Conservation (phyloP, 2,797 vertebrate species). For the Champsocephalus esox region DNA sequence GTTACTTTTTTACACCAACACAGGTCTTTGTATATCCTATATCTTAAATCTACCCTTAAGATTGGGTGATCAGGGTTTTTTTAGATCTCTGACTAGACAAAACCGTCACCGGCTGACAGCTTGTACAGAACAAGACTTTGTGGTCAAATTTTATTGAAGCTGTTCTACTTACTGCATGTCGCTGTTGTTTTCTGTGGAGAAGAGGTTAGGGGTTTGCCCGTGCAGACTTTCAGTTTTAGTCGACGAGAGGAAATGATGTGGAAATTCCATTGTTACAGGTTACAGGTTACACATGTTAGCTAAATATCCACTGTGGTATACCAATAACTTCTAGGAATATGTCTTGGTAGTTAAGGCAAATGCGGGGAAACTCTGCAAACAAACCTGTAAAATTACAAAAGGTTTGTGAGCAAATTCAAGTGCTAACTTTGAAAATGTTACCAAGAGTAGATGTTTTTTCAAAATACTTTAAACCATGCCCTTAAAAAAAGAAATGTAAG, state of each 20-base stretch:
- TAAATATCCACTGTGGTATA: neutral
- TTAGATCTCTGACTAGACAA: slow-evolving; percentile 2
- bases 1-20: neutral
- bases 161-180: slow-evolving; percentile 52
- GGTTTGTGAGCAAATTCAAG: neutral
- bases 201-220: slow-evolving; percentile 64
- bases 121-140: slow-evolving; percentile 36
- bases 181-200: slow-evolving; percentile 58
- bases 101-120: slow-evolving; percentile 17
- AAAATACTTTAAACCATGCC: too few relatives aligned
- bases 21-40: too few relatives aligned
- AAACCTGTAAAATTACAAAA: neutral
- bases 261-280: slow-evolving; percentile 62
- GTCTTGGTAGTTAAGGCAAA: neutral
- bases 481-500: too few relatives aligned
- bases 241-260: slow-evolving; percentile 61
- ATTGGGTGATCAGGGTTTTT: slow-evolving; percentile 12
- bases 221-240: slow-evolving; percentile 52
- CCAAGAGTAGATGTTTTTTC: neutral
- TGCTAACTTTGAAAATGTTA: neutral
- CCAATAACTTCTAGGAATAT: neutral
- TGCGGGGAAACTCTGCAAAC: slow-evolving; percentile 4
- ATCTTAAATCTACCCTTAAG: neutral
- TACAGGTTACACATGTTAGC: slow-evolving; percentile 14
- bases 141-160: slow-evolving; percentile 39